Base-by-base conservation (phyloP, 2,888 invertebrate species). In the Acronicta alni region DNA sequence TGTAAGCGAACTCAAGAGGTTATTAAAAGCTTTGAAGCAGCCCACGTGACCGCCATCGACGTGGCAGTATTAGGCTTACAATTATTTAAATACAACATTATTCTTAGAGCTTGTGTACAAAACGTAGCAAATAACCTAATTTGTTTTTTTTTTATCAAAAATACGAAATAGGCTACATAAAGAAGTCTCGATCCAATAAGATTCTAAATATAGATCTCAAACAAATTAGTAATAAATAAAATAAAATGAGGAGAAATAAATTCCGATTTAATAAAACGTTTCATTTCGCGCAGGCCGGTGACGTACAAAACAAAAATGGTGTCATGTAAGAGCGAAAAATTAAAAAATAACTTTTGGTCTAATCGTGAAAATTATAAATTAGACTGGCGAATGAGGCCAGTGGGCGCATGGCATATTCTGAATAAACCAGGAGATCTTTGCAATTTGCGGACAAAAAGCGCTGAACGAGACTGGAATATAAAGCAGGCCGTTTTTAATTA, bases 371-470 rank as follows among this genome's bases (percentile, higher is more conserved):
- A 83, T 83, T 85, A 85, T 82, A 83, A 86, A 85, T 86, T 82
- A 83, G 75, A 62, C 72, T 67, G 49, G 69, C 48, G 67, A 80
- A 80, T 67, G 76, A 67, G 74, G 75, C 70, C 77, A 64, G 58
- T 60, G 68, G 64, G 64, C 69, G 67, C 72, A 75, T 68, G 65
- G 72, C 79, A 80, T 81, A 82, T 79, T 82, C 76, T 78, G 81
- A 76, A 83, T 80, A 83, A 85, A 77, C 82, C 73, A 66, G 58
- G 71, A 79, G 83, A 84, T 86, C 84, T 83, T 84, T 71, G 81
- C 84, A 87, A 87, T 89, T 88, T 86, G 86, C 74, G 85, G 84
- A 84, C 85, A 86, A 88, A 77, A 87, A 84, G 81, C 75, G 80
- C 65, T 82, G 68, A 80, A 79, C 83, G 83, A 79, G 80, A 64